Percentiles rank a stretch among this genome's conserved stretches.
phyloP scores from a whole-genome alignment of 2,113 vertebrate genomes.

The Gadus macrocephalus region DNA sequence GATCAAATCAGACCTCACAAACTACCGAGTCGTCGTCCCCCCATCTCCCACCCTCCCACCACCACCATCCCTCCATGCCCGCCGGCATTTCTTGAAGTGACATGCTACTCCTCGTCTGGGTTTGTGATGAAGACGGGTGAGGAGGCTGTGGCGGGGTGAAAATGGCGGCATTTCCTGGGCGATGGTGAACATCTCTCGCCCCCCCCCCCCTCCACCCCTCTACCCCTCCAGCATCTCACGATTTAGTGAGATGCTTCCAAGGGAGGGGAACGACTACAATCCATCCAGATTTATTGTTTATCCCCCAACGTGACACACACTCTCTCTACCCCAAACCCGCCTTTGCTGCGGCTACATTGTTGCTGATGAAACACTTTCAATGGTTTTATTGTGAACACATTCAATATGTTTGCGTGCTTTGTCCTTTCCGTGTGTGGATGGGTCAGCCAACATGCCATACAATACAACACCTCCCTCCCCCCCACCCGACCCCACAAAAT shows the following conservation, averaged over 20 bases:
- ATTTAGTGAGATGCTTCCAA: no score
- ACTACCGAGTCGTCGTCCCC: constrained; percentile 15
- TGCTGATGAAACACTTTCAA: no score
- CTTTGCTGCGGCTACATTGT: no score
- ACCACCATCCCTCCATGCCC: constrained; percentile 25
- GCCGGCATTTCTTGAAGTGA: constrained; percentile 46
- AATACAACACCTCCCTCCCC: no score
- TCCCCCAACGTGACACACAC: neutral
- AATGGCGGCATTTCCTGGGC: constrained; percentile 41
- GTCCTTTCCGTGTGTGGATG: no score
- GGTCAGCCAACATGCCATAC: no score
- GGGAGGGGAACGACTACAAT: neutral
- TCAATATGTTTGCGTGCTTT: no score
- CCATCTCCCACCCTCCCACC: neutral
- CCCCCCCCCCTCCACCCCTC: neutral
- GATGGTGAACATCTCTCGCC: constrained; percentile 23
- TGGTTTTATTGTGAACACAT: no score
- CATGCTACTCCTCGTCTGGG: constrained; percentile 36
- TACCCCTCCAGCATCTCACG: no score
- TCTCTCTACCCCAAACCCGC: neutral
- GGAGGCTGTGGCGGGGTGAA: constrained; percentile 19
- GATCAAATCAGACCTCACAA: constrained; percentile 51
- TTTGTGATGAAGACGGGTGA: constrained; percentile 24
- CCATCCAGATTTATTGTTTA: constrained; percentile 7
- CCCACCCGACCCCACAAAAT: neutral